Conservation (phyloP, 1,140 invertebrate species). For the Drosophila tsacasi region DNA sequence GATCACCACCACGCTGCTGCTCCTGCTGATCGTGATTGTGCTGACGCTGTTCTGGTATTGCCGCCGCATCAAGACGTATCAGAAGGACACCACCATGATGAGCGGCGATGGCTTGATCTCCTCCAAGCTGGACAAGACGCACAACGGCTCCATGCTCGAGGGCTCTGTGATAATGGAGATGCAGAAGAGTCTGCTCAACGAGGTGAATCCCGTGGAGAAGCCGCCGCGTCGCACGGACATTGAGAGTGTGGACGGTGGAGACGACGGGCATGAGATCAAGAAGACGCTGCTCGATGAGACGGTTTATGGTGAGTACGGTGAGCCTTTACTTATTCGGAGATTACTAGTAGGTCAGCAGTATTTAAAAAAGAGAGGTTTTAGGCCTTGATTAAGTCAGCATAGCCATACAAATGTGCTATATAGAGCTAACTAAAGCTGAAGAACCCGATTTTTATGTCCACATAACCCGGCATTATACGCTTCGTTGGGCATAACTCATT, state of each 20-base stretch:
- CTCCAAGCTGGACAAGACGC: slow-evolving; percentile 86
- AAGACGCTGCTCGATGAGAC: slow-evolving; percentile 91
- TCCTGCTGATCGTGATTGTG: slow-evolving; percentile 87
- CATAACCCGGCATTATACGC: background rate
- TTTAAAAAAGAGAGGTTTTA: too few relatives aligned
- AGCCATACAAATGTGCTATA: too few relatives aligned
- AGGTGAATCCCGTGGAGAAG: slow-evolving; percentile 93
- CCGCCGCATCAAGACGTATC: slow-evolving; percentile 86
- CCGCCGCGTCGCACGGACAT: slow-evolving; percentile 90
- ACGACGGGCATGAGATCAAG: slow-evolving; percentile 92
- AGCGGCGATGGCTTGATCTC: slow-evolving; percentile 79
- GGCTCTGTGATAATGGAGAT: slow-evolving; percentile 89
- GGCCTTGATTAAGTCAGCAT: background rate
- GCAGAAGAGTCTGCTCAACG: slow-evolving; percentile 92
- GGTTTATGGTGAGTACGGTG: slow-evolving; percentile 90
- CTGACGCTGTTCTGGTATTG: slow-evolving; percentile 90
- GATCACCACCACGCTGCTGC: slow-evolving; percentile 87
- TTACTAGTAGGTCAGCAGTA: background rate
- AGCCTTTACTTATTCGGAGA: background rate
- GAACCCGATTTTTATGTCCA: background rate
- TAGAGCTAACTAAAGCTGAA: background rate
- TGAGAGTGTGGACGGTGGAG: slow-evolving; percentile 89
- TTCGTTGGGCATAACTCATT: slow-evolving; percentile 8
- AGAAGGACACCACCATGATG: slow-evolving; percentile 86
- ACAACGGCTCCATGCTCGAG: slow-evolving; percentile 87